Evolutionary conservation across 2,888 invertebrate species (phyloP), one percentile per base, ranked within the genome.

Genomic region (Drosophila multiciliata): DNA sequence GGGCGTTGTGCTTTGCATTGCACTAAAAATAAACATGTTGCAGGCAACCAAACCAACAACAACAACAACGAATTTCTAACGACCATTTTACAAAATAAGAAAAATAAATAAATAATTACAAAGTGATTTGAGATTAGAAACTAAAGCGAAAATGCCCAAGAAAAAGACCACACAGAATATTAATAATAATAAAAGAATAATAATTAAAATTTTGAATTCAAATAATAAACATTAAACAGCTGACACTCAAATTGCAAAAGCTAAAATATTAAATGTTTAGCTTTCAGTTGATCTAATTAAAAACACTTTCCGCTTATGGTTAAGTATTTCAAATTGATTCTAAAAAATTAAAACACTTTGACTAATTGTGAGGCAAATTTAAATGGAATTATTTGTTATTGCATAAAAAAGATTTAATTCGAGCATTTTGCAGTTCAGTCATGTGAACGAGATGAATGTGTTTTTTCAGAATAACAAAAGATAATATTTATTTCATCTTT

Each of bases 21-120:
- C 73, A 78, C 82, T 75, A 73, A 68, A 87, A 84, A 87, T 89
- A 89, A 87, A 89, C 86, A 87, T 76, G 81, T 77, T 20, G 45
- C 52, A 48, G 54, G 26, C 70, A 59, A 35, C 59, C 59, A 8
- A 38, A 65, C 32, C 55, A 48, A 68, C 42, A 62, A 45, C 48
- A 49, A 55, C 45, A 63, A 45, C 45, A 48, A 42, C 17, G 49
- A 52, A 50, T 42, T 49, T 52, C 53, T 69, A 48, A 26, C 33
- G 49, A 3, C 33, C 42, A 50, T 48, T 29, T 49, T 65, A 23
- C 20, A 67, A 60, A 80, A 76, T 60, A 76, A 63, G 73, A 57
- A 80, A 69, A 69, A 66, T 66, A 70, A 62, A n/a, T n/a, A n/a
- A n/a, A n/a, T n/a, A n/a, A 77, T 73, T 69, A 79, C 76, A 62